Evolutionary conservation across 2,797 vertebrate genomes (phyloP), one percentile per base, ranked within the genome.

Genomic region (Mormyrus hasselquistii): DNA sequence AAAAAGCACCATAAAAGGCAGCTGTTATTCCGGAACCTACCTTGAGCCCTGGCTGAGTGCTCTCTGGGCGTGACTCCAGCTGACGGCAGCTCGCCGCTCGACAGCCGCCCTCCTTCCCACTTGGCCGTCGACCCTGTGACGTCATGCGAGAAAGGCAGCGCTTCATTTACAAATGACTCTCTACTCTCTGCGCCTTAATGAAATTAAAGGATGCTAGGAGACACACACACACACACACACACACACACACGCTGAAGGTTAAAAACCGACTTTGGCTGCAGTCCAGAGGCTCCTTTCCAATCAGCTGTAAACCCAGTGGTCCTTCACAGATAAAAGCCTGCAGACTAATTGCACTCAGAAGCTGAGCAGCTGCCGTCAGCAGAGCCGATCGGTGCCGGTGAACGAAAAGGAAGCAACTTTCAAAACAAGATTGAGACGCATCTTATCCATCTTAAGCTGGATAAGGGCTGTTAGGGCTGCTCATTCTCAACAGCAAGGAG

Each of bases 111-210:
- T 91, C 94, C 94, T 90, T 93, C 93, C 90, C 91, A 52, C 90
- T 91, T 88, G 89, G 79, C 59, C 52, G 79, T 85, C 90, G 82
- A 91, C 92, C 92, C 95, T 95, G 59, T 90, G 89, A 84, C n/a
- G 22, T 84, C 65, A 92, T 62, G 86, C 90, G 50, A 91, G 69
- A 89, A 69, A 16, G 10, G 85, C 34, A 59, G 69, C 1, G 55
- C 88, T 89, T 91, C 34, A 89, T 93, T 91, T 92, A 92, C 92
- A 92, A 95, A 94, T 94, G 92, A 29, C 25, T 29, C 25, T 29
- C 25, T 29, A 92, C 92, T 92, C 92, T 94, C 94, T 94, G 94
- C 93, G 94, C 94, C 94, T 93, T 95, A 95, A 95, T 95, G 94
- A 94, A 95, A 95, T 95, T 92, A 91, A 91, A 91, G 89, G 50